Percentiles rank a stretch among this genome's conserved stretches.
Evolutionary conservation across 2,113 vertebrate species (phyloP).

Genomic region (Lynx canadensis): DNA sequence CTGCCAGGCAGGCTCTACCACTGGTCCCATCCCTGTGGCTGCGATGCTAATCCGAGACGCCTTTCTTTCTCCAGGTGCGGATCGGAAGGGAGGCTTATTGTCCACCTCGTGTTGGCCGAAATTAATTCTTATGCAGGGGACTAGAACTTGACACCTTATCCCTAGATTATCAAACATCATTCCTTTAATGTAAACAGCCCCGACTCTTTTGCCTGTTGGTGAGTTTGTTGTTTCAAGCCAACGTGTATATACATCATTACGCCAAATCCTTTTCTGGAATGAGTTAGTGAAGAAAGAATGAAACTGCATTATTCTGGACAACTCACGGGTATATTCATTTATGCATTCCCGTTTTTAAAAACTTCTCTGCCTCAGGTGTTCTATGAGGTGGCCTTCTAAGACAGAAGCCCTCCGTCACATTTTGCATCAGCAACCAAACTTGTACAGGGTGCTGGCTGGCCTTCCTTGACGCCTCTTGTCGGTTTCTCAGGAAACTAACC

Average conservation of each 20-base stretch:
- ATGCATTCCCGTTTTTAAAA: not conserved
- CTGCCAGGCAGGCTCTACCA: rapidly evolving
- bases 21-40: rapidly evolving
- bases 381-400: not conserved
- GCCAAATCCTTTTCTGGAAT: not conserved
- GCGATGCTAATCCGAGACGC: rapidly evolving
- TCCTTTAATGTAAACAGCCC: not conserved
- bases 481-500: not conserved
- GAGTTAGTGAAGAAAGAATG: not conserved
- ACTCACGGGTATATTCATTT: not conserved
- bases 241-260: not conserved
- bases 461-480: not conserved
- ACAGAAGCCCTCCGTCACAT: not conserved
- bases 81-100: rapidly evolving
- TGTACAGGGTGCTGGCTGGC: not conserved
- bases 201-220: not conserved
- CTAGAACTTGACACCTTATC: not conserved
- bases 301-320: not conserved
- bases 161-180: too few species aligned
- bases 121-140: not conserved
- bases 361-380: not conserved
- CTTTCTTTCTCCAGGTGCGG: rapidly evolving
- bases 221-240: not conserved
- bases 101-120: not conserved
- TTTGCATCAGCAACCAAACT: not conserved